These are phyloP conservation scores for Fukomys damarensis DNA, from an alignment of 2,113 vertebrate genomes.

Conservation along the genomic window DNA sequence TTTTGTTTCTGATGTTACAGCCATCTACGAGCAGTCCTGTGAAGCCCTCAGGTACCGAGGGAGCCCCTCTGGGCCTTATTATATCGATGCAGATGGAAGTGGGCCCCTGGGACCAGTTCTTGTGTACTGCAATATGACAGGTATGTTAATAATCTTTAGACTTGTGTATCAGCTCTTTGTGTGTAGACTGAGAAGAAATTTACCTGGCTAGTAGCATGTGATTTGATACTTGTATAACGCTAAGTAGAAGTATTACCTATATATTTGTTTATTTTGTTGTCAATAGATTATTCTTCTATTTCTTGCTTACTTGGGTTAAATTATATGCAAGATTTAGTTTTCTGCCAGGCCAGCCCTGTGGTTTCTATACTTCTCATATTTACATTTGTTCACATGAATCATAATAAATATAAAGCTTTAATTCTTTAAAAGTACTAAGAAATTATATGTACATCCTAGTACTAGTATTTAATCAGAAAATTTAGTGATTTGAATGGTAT, in stretches of 20 bases:
- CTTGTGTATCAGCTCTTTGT: slow-evolving; percentile 50
- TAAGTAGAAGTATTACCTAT: background rate
- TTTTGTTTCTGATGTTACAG: slow-evolving; percentile 83
- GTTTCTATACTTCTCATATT: background rate
- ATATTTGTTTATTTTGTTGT: background rate
- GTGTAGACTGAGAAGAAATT: slow-evolving; percentile 18
- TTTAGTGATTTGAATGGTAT: background rate
- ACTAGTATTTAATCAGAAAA: background rate
- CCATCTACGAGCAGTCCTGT: slow-evolving; percentile 93
- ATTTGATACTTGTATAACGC: background rate
- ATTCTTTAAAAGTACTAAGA: background rate
- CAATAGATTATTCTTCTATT: background rate
- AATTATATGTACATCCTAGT: background rate
- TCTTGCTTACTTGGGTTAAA: background rate
- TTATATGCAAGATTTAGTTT: background rate
- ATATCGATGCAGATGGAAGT: slow-evolving; percentile 93
- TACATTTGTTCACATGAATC: background rate
- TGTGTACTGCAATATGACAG: slow-evolving; percentile 96
- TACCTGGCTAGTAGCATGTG: slow-evolving; percentile 24
- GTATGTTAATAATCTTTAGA: slow-evolving; percentile 84
- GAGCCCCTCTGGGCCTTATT: slow-evolving; percentile 91
- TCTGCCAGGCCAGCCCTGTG: background rate
- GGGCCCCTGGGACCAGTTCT: slow-evolving; percentile 91
- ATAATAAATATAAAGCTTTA: background rate
- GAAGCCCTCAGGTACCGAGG: slow-evolving; percentile 94